Percentiles rank a stretch among this genome's conserved stretches.
Evolutionary conservation across 2,888 invertebrate species (phyloP).

Genomic region (Lepetodrilus schrolli): DNA sequence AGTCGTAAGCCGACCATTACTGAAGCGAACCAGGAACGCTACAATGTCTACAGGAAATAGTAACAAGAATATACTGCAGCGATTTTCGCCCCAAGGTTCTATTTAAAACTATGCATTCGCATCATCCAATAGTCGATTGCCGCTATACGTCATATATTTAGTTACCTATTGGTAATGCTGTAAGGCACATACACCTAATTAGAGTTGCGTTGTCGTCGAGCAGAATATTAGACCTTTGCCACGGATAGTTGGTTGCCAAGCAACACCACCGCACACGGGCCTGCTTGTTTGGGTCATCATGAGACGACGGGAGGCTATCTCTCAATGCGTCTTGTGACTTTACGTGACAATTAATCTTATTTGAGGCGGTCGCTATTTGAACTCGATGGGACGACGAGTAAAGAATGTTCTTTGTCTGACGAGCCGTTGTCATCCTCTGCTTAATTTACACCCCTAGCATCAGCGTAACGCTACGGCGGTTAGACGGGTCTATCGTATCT

Average conservation of each 20-base stretch:
- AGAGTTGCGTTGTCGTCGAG: slow-evolving; percentile 9
- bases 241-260: slow-evolving; percentile 18
- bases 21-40: no score
- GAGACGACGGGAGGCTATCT: neutral
- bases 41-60: no score
- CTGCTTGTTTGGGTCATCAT: neutral
- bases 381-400: neutral
- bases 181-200: neutral
- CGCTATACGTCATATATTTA: no score
- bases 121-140: no score
- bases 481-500: no score
- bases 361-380: slow-evolving; percentile 21
- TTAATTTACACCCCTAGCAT: no score
- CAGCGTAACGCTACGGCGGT: no score
- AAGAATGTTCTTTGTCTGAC: neutral
- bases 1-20: no score
- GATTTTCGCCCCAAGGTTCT: no score
- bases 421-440: neutral
- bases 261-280: slow-evolving; percentile 8
- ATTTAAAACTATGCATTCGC: no score
- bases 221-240: slow-evolving; percentile 13
- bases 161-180: slow-evolving; percentile 13
- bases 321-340: neutral
- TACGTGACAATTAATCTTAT: slow-evolving; percentile 26
- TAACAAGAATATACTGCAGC: no score